Evolutionary conservation across 2,797 vertebrate species (phyloP).

Genomic region (Anas flavirostris): DNA sequence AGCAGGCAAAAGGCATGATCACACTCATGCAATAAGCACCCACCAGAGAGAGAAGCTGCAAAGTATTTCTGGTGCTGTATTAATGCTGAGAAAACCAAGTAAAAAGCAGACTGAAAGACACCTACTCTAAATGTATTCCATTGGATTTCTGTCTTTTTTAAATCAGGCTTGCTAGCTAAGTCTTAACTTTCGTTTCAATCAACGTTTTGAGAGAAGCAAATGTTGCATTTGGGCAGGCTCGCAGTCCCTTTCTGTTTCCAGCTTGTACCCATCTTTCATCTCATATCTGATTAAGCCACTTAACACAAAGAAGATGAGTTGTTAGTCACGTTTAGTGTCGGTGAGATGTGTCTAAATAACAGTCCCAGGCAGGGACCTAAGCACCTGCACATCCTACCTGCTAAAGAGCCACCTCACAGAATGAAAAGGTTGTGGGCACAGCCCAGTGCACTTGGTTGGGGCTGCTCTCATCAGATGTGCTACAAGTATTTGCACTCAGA

Average conservation of each 20-base stretch:
- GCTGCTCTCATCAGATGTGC: not conserved
- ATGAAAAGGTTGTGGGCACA: not conserved
- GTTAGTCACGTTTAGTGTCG: not conserved
- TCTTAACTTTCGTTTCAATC: not conserved
- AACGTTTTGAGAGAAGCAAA: not conserved
- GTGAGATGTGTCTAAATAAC: not conserved
- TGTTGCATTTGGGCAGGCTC: not conserved
- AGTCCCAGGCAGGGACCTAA: not conserved
- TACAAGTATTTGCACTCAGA: not conserved
- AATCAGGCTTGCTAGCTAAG: not conserved
- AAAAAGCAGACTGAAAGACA: not conserved
- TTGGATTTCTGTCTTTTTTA: not conserved
- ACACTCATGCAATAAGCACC: not conserved
- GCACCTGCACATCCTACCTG: not conserved
- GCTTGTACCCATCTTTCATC: not conserved
- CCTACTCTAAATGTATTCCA: not conserved
- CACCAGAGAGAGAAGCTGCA: not conserved
- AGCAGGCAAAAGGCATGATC: not conserved
- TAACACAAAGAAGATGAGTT: conserved; percentile 3
- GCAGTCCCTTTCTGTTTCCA: not conserved
- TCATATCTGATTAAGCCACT: not conserved
- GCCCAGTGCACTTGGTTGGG: not conserved
- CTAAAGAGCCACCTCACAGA: not conserved
- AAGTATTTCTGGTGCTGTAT: not conserved
- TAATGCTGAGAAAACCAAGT: not conserved